A percentile compares a stretch with the other conserved stretches of the same genome.
Conservation (phyloP, 2,888 invertebrate species). For the Xestia xanthographa region DNA sequence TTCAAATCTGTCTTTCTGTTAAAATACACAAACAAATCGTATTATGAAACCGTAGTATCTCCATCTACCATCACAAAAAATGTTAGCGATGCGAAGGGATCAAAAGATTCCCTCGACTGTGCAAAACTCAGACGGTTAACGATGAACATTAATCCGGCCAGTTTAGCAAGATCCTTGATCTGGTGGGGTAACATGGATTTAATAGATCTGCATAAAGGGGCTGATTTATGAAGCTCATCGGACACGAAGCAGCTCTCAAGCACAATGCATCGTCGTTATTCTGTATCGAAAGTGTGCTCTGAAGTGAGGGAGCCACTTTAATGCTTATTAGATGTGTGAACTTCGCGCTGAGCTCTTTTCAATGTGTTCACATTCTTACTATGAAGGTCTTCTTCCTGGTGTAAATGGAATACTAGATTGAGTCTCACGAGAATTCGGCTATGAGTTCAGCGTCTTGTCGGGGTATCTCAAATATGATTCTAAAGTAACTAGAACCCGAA, state of each 20-base stretch:
- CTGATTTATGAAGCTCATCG: conserved; percentile 74
- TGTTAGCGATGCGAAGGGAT: conserved; percentile 70
- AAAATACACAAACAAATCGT: conserved; percentile 17
- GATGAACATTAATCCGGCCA: conserved; percentile 72
- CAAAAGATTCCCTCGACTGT: conserved; percentile 81
- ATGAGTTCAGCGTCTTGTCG: not conserved
- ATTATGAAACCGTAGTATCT: conserved; percentile 42
- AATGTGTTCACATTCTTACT: conserved; percentile 14
- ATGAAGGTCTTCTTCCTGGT: not conserved
- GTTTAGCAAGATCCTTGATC: conserved; percentile 59
- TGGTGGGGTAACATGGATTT: conserved; percentile 21
- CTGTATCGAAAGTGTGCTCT: conserved; percentile 66
- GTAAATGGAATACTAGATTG: not conserved
- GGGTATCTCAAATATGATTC: not conserved
- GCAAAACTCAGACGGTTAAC: conserved; percentile 76
- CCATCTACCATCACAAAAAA: conserved; percentile 59
- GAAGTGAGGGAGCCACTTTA: conserved; percentile 60
- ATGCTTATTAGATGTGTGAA: conserved; percentile 59
- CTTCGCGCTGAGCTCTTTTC: conserved; percentile 37
- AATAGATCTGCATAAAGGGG: conserved; percentile 47
- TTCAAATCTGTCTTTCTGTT: conserved; percentile 8
- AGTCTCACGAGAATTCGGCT: not conserved
- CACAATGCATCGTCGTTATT: conserved; percentile 76
- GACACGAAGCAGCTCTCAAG: conserved; percentile 78
- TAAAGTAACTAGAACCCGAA: not conserved